Conservation (phyloP, 64 coral and sea anemone species). For the Dendrophyllia cribrosa region DNA sequence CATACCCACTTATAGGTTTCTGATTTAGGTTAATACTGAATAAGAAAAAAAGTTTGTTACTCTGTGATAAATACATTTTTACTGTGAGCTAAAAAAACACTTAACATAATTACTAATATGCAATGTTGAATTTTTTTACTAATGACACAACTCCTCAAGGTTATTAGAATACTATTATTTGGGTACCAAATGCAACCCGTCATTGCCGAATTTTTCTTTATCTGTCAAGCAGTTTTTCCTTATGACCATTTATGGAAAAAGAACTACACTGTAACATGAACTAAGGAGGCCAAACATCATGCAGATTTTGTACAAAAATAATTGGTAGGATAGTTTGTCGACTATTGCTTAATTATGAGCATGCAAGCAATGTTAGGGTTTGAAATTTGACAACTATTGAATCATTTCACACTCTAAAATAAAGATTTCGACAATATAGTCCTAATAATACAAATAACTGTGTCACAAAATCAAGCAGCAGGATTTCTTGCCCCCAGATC, state of each 20-base stretch:
- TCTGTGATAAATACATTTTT: constrained; percentile 15
- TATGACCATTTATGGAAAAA: too few species aligned
- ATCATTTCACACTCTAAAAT: constrained; percentile 49
- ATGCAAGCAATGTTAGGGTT: neutral
- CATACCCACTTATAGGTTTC: neutral
- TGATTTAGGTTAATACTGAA: neutral
- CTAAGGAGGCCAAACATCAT: neutral
- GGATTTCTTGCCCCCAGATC: constrained; percentile 1
- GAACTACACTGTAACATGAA: too few species aligned
- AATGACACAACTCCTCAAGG: neutral
- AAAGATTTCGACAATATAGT: constrained; percentile 35
- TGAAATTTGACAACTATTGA: constrained; percentile 27
- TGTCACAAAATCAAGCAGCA: constrained; percentile 49
- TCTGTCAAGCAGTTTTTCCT: too few species aligned
- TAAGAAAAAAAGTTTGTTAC: neutral
- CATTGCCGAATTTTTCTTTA: too few species aligned
- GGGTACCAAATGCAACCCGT: too few species aligned
- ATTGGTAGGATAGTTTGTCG: neutral
- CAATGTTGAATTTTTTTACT: neutral
- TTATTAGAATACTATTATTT: neutral
- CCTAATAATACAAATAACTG: neutral
- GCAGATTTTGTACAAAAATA: constrained; percentile 60
- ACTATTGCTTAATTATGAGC: neutral
- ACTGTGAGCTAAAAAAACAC: neutral
- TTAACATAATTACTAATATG: neutral